phyloP scores from a whole-genome alignment of 2,113 vertebrate species.

The Cyprinodon brontotheroides region DNA sequence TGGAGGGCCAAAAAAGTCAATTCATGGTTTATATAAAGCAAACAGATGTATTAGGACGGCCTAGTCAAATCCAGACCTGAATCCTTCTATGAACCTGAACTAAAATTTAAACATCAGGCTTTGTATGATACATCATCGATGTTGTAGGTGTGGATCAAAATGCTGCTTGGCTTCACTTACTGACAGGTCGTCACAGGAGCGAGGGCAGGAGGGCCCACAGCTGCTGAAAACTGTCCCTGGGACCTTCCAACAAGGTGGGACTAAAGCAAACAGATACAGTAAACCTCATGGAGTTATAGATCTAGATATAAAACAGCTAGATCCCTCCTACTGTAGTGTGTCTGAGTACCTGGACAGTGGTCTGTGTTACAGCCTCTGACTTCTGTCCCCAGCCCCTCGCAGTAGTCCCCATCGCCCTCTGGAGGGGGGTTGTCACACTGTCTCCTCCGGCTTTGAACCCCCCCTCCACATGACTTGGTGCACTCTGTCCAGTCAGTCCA shows the following conservation, averaged over 20 bases:
- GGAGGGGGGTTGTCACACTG: slow-evolving; percentile 82
- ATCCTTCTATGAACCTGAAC: too few species aligned
- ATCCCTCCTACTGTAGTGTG: neutral
- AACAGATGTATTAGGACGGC: too few species aligned
- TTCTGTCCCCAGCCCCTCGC: slow-evolving; percentile 82
- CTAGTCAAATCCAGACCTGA: neutral
- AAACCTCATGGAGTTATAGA: neutral
- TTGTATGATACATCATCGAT: neutral
- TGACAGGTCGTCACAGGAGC: slow-evolving; percentile 85
- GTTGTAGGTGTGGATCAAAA: neutral
- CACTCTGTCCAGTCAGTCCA: slow-evolving; percentile 87
- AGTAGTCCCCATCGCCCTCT: slow-evolving; percentile 82
- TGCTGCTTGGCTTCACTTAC: slow-evolving; percentile 69
- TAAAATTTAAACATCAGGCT: too few species aligned
- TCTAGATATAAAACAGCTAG: neutral
- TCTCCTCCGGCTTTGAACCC: slow-evolving; percentile 79
- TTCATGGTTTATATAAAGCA: too few species aligned
- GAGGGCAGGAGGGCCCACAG: slow-evolving; percentile 88
- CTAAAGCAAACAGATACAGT: slow-evolving; percentile 61
- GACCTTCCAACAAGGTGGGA: slow-evolving; percentile 77
- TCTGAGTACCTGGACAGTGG: slow-evolving; percentile 81
- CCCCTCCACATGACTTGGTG: slow-evolving; percentile 87
- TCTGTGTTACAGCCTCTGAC: slow-evolving; percentile 74
- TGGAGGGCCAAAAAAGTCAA: too few species aligned
- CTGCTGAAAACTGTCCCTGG: slow-evolving; percentile 80